Conservation (phyloP, 2,888 invertebrate genomes). For the Tridacna crocea region DNA sequence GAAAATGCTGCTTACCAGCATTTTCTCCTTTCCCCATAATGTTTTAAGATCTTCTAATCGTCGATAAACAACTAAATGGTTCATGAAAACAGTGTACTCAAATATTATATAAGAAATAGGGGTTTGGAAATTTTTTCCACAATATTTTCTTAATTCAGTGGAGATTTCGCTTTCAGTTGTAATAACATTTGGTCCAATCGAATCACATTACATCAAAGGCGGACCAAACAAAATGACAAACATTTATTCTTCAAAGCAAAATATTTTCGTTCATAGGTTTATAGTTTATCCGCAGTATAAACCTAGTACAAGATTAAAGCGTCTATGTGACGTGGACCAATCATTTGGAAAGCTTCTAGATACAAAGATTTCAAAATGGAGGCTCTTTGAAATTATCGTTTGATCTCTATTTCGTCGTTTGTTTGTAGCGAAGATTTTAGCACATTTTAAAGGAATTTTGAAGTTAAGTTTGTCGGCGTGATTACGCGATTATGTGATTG, state of each 20-base stretch:
- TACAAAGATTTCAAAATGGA: slow-evolving; percentile 23
- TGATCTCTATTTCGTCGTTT: slow-evolving; percentile 40
- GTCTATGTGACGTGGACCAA: slow-evolving; percentile 29
- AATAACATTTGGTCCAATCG: no score
- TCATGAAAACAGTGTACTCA: no score
- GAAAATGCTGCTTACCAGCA: no score
- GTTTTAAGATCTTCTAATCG: no score
- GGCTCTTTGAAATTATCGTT: slow-evolving; percentile 30
- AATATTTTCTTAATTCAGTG: no score
- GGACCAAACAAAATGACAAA: slow-evolving; percentile 55
- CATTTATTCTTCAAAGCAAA: slow-evolving; percentile 61
- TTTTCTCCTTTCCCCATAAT: no score
- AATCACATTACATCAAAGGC: slow-evolving; percentile 38
- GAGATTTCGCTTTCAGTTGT: no score
- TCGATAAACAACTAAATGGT: no score
- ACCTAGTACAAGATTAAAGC: slow-evolving; percentile 42
- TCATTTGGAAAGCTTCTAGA: slow-evolving; percentile 27
- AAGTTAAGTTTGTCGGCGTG: slow-evolving; percentile 52
- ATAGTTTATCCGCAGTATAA: slow-evolving; percentile 17
- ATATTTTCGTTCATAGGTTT: slow-evolving; percentile 60
- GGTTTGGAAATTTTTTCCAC: no score
- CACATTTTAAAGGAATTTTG: slow-evolving; percentile 58
- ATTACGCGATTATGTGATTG: slow-evolving; percentile 60
- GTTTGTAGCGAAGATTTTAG: slow-evolving; percentile 45
- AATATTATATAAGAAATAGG: no score